These are phyloP conservation scores for Tarsius wallacei DNA, from an alignment of 2,797 vertebrate species.

Conservation along the genomic window DNA sequence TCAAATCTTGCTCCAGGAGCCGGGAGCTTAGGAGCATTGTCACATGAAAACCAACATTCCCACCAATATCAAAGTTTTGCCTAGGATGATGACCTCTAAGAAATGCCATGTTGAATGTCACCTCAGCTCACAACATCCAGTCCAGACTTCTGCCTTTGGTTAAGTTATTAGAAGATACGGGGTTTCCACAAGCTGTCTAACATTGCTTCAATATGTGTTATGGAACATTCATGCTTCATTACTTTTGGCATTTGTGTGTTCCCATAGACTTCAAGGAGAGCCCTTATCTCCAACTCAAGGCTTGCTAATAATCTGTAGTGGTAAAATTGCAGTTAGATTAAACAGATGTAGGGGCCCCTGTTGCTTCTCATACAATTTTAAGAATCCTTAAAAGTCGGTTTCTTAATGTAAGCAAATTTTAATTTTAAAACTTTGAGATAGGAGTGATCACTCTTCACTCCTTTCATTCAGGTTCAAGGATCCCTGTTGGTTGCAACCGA, in stretches of 20 bases:
- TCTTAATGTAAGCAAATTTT: not conserved
- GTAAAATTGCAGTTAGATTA: not conserved
- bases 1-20: not conserved
- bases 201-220: not conserved
- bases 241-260: not conserved
- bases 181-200: not conserved
- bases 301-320: not conserved
- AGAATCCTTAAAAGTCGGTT: not conserved
- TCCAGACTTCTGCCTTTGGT: not conserved
- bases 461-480: constrained; percentile 16
- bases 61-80: not conserved
- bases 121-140: no score
- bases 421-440: not conserved
- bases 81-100: not conserved
- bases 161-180: not conserved
- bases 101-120: not conserved
- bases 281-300: not conserved
- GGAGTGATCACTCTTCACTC: not conserved
- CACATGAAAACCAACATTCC: not conserved
- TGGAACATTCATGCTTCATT: not conserved
- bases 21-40: not conserved
- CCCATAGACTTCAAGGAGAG: not conserved
- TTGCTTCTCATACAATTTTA: not conserved
- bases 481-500: not conserved
- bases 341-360: not conserved